Evolutionary conservation across 2,888 invertebrate genomes (phyloP).

Genomic region (Rapana venosa): DNA sequence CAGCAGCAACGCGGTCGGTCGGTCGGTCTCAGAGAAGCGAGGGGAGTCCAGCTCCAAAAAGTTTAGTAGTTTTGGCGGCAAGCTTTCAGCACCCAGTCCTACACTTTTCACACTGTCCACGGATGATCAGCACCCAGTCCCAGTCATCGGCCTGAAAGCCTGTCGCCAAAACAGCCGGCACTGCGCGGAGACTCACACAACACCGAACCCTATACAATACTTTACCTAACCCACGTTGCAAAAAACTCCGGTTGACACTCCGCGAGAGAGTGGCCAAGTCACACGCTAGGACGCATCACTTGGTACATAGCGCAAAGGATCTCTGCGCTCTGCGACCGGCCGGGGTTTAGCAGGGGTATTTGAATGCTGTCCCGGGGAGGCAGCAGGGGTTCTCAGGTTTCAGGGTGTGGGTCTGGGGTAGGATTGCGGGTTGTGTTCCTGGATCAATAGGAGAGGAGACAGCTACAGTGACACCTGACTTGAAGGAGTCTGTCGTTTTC

Average conservation of each 20-base stretch:
- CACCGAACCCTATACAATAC: background rate
- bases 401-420: constrained; percentile 1
- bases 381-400: background rate
- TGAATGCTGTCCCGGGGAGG: background rate
- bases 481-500: background rate
- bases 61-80: background rate
- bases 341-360: background rate
- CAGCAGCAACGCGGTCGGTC: background rate
- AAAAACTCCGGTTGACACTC: background rate
- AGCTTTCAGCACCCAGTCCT: background rate
- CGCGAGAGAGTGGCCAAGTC: background rate
- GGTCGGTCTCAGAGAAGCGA: background rate
- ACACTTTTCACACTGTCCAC: constrained; percentile 7
- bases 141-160: background rate
- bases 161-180: background rate
- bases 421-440: background rate
- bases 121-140: background rate
- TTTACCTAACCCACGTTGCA: background rate
- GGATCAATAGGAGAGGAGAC: background rate
- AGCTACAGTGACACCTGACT: constrained; percentile 15
- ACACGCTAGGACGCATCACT: background rate
- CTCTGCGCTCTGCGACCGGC: constrained; percentile 8
- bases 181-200: background rate
- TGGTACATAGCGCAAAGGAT: constrained; percentile 19
- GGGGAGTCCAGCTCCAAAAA: background rate